Evolutionary conservation across 1,140 invertebrate species (phyloP).

Genomic region (Papilio polytes): DNA sequence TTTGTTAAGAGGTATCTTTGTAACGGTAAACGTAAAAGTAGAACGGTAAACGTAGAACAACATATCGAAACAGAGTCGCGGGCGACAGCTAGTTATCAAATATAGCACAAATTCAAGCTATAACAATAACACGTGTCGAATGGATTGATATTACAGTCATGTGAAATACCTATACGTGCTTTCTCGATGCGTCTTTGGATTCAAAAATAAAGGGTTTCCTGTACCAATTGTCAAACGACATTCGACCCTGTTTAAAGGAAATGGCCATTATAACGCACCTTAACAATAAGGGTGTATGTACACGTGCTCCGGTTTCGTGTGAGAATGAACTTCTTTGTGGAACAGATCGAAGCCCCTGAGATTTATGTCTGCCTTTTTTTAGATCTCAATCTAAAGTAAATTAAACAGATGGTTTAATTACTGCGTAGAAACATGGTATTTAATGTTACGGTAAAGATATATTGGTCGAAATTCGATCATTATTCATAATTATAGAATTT

Average conservation of each 20-base stretch:
- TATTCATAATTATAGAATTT: no score
- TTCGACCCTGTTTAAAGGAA: constrained; percentile 60
- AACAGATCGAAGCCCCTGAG: constrained; percentile 29
- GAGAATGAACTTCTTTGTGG: constrained; percentile 55
- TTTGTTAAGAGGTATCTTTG: no score
- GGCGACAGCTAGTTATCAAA: background rate
- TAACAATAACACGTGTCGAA: constrained; percentile 35
- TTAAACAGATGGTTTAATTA: background rate
- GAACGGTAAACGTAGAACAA: no score
- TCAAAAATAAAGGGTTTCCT: constrained; percentile 75
- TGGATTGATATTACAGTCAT: constrained; percentile 24
- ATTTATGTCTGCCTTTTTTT: constrained; percentile 26
- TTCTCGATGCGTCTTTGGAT: constrained; percentile 53
- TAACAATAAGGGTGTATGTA: constrained; percentile 50
- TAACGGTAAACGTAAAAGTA: no score
- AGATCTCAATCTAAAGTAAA: background rate
- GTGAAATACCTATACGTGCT: constrained; percentile 58
- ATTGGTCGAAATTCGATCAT: no score
- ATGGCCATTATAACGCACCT: constrained; percentile 59
- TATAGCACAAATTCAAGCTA: background rate
- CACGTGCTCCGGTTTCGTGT: constrained; percentile 60
- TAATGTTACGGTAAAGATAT: no score
- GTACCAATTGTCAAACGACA: constrained; percentile 68
- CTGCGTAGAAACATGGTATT: background rate
- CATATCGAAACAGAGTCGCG: no score